phyloP scores from a whole-genome alignment of 1,140 invertebrate genomes.

The Dinoponera quadriceps region DNA sequence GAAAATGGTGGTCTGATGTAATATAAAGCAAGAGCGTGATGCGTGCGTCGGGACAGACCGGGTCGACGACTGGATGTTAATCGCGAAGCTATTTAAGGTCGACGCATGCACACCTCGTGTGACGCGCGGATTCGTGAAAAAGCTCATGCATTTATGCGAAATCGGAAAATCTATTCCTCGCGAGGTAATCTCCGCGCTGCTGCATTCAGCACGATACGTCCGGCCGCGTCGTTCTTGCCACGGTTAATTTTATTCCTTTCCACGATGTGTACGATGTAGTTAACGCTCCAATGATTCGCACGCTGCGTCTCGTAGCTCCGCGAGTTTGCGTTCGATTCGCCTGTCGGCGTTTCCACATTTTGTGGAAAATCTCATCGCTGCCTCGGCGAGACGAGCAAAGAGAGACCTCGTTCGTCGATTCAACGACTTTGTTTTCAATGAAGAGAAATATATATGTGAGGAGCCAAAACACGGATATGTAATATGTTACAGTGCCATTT shows the following conservation, averaged over 20 bases:
- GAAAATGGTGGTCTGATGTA: conserved; percentile 61
- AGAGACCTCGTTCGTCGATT: no score
- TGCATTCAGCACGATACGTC: background rate
- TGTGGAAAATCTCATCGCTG: no score
- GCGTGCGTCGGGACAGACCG: conserved; percentile 30
- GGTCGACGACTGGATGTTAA: conserved; percentile 27
- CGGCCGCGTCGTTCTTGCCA: background rate
- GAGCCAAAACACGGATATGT: no score
- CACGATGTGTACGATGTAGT: background rate
- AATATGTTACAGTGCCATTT: no score
- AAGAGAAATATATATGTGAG: no score
- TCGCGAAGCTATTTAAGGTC: conserved; percentile 10
- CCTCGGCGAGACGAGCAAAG: no score
- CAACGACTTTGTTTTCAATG: no score
- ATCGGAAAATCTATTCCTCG: background rate
- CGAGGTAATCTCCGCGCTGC: background rate
- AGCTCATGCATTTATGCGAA: background rate
- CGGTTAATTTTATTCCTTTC: conserved; percentile 17
- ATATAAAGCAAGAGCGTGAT: conserved; percentile 34
- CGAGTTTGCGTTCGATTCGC: no score
- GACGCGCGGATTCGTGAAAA: background rate
- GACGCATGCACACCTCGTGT: background rate
- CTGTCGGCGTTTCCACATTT: background rate
- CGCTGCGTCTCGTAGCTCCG: background rate
- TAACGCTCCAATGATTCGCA: background rate